Evolutionary conservation across 2,888 invertebrate genomes (phyloP), one percentile per base, ranked within the genome.

Genomic region (Cinara cedri): DNA sequence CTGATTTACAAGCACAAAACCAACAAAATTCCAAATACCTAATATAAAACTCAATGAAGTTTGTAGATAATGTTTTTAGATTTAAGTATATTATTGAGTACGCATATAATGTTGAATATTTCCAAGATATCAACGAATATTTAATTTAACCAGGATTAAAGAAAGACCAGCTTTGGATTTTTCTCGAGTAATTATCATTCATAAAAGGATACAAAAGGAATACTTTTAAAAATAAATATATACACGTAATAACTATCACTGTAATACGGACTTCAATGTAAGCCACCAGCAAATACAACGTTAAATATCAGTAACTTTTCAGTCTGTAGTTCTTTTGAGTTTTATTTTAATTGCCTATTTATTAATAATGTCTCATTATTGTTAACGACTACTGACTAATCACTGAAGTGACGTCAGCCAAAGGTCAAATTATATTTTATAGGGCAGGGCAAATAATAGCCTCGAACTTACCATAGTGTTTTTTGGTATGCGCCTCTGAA

Each of bases 381-480:
- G n/a, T 9, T 1, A n/a, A 14, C 9, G 19, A 54, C 8, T 34
- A 54, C 8, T 26, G 14, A 4, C 24, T n/a, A n/a, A 10, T 60
- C 8, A 1, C 34, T 14, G 14, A 11, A 42, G 10, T 51, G 16
- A 49, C 24, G 49, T 51, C 24, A 24, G 55, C 42, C 65, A 6
- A 46, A 76, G 55, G 57, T 66, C 55, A 42, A 54, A 66, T 60
- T 42, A 72, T 42, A 72, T 34, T 72, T 62, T 60, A 60, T 49
- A 68, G 68, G 49, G 26, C 76, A 68, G 34, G 55, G 10, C 68
- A 13, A 42, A 54, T 34, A 57, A n/a, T 16, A 49, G 21, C 76
- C 66, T 26, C 34, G 14, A 78, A 78, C 76, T 78, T 78, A 78
- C 76, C 76, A 78, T 78, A n/a, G 51, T n/a, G 62, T 34, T 14